Evolutionary conservation across 2,113 vertebrate species (phyloP).

Genomic region (Corythaixoides concolor): DNA sequence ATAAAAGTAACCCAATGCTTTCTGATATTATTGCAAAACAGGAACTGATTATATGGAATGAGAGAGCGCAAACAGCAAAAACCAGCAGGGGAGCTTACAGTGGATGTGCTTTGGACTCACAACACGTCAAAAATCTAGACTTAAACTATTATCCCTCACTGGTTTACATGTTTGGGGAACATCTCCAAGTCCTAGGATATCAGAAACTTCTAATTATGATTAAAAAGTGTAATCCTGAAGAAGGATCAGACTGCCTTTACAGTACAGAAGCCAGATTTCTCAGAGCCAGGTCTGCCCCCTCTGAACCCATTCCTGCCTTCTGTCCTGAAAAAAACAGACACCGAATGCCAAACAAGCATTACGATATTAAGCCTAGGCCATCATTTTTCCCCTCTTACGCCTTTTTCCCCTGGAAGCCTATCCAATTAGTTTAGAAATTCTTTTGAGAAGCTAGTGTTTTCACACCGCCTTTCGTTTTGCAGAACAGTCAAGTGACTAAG

Average conservation of each 20-base stretch:
- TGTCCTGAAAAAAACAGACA: neutral
- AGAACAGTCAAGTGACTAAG: neutral
- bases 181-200: neutral
- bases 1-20: neutral
- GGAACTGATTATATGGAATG: neutral
- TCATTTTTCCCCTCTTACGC: neutral
- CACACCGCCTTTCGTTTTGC: neutral
- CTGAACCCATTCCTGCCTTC: neutral
- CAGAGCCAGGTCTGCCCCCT: neutral
- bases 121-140: neutral
- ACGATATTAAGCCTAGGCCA: neutral
- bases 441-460: neutral
- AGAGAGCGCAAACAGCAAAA: neutral
- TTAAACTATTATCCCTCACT: neutral
- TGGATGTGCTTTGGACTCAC: neutral
- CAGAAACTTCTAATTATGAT: neutral
- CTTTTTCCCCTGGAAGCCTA: neutral
- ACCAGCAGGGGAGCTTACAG: neutral
- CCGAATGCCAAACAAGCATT: neutral
- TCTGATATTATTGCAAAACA: neutral
- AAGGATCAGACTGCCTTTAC: neutral
- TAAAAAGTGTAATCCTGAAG: neutral
- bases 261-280: neutral
- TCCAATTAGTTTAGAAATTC: neutral
- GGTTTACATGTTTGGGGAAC: neutral